Percentiles rank a stretch among this genome's conserved stretches.
Evolutionary conservation across 2,888 invertebrate genomes (phyloP).

Genomic region (Thelaira solivaga): DNA sequence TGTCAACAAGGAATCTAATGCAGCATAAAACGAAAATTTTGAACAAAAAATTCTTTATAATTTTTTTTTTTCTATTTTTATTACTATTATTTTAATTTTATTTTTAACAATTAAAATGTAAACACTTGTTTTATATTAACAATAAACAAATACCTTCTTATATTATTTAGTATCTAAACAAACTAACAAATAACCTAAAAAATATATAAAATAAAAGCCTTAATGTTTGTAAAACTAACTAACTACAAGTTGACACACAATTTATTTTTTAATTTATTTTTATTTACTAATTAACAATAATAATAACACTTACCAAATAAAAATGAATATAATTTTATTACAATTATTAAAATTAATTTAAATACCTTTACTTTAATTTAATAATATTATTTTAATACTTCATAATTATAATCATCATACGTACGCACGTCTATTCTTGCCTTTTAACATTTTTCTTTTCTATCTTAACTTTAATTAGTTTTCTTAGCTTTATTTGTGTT

Average conservation of each 20-base stretch:
- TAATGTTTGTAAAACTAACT: constrained; percentile 19
- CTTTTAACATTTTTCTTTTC: not conserved
- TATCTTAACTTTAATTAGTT: constrained; percentile 10
- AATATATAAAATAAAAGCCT: constrained; percentile 12
- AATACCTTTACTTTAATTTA: too few species aligned
- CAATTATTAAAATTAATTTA: too few species aligned
- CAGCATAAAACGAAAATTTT: too few species aligned
- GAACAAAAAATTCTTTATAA: too few species aligned
- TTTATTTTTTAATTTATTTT: constrained; percentile 25
- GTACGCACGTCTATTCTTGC: not conserved
- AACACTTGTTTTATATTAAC: constrained; percentile 33
- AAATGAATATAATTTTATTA: too few species aligned
- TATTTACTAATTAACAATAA: constrained; percentile 9
- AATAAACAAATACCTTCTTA: too few species aligned
- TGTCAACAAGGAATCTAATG: too few species aligned
- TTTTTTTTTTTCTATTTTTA: too few species aligned
- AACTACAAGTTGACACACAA: constrained; percentile 61
- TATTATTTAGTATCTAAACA: too few species aligned
- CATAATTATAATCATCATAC: not conserved
- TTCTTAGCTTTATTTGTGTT: not conserved
- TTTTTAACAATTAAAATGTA: too few species aligned
- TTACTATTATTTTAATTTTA: too few species aligned
- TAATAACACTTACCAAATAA: constrained; percentile 10
- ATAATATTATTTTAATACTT: constrained; percentile 6
- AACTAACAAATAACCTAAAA: constrained; percentile 21